These are phyloP conservation scores for Tragelaphus buxtoni DNA, from an alignment of 2,113 vertebrate genomes.

Conservation along the genomic window DNA sequence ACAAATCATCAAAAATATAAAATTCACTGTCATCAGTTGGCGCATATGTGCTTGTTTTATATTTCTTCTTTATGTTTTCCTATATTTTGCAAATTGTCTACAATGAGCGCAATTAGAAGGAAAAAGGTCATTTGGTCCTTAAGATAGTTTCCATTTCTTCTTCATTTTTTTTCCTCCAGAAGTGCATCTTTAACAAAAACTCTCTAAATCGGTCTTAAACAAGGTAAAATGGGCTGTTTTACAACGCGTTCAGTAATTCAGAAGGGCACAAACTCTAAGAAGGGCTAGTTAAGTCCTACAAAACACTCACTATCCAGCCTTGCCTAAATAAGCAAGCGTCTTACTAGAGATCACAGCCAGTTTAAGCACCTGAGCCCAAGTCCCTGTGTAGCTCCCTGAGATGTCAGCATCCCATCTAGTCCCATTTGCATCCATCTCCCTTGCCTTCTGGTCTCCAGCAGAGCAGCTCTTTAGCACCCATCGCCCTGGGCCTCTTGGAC, in stretches of 20 bases:
- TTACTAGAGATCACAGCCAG: not conserved
- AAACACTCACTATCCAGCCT: not conserved
- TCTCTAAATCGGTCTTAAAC: not conserved
- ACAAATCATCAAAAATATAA: not conserved
- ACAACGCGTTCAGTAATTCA: not conserved
- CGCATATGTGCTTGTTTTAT: not conserved
- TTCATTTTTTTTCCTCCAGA: not conserved
- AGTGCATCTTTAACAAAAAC: not conserved
- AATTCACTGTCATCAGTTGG: not conserved
- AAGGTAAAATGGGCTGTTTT: not conserved
- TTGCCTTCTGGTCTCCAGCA: not conserved
- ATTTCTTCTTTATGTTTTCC: not conserved
- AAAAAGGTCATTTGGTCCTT: not conserved
- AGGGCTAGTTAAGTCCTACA: not conserved
- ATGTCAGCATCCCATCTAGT: not conserved
- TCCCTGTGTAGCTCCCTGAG: not conserved
- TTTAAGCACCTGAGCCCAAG: not conserved
- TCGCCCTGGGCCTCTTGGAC: accelerated
- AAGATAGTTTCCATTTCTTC: not conserved
- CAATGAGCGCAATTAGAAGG: not conserved
- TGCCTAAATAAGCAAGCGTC: accelerated
- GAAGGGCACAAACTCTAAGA: not conserved
- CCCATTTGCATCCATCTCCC: accelerated
- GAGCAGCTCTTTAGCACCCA: not conserved
- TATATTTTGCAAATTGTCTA: not conserved